A percentile compares a stretch with the other conserved stretches of the same genome.
phyloP scores from a whole-genome alignment of 1,140 invertebrate species.

The Ceratitis capitata region DNA sequence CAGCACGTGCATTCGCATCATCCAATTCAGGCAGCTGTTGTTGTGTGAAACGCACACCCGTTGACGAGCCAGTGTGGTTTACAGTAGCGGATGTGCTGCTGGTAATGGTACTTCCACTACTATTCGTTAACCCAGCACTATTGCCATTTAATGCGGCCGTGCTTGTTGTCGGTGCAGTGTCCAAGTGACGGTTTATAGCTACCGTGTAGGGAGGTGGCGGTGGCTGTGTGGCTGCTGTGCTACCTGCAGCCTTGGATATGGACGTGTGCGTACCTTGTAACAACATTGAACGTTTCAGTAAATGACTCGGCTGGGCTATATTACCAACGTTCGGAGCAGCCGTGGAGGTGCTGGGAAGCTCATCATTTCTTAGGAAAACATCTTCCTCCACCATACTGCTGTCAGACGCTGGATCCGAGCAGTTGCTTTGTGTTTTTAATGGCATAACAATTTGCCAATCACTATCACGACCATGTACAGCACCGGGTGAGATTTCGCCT shows the following conservation, averaged over 20 bases:
- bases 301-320: background rate
- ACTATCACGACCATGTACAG: slow-evolving; percentile 50
- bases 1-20: slow-evolving; percentile 49
- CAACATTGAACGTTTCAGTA: background rate
- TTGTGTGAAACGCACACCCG: slow-evolving; percentile 53
- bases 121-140: background rate
- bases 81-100: slow-evolving; percentile 35
- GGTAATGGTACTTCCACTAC: background rate
- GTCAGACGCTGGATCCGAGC: slow-evolving; percentile 61
- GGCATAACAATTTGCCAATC: slow-evolving; percentile 65
- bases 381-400: slow-evolving; percentile 59
- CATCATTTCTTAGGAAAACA: slow-evolving; percentile 54
- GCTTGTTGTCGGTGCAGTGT: slow-evolving; percentile 23
- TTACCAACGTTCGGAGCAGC: background rate
- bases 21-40: slow-evolving; percentile 49
- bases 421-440: slow-evolving; percentile 56
- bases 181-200: slow-evolving; percentile 42
- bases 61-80: slow-evolving; percentile 44
- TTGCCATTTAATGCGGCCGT: slow-evolving; percentile 15
- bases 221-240: slow-evolving; percentile 25
- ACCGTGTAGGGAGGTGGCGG: slow-evolving; percentile 44
- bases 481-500: slow-evolving; percentile 63
- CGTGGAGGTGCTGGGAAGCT: slow-evolving; percentile 47
- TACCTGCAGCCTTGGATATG: no score
- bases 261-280: background rate